Evolutionary conservation across 2,888 invertebrate species (phyloP), one percentile per base, ranked within the genome.

Genomic region (Diloba caeruleocephala): DNA sequence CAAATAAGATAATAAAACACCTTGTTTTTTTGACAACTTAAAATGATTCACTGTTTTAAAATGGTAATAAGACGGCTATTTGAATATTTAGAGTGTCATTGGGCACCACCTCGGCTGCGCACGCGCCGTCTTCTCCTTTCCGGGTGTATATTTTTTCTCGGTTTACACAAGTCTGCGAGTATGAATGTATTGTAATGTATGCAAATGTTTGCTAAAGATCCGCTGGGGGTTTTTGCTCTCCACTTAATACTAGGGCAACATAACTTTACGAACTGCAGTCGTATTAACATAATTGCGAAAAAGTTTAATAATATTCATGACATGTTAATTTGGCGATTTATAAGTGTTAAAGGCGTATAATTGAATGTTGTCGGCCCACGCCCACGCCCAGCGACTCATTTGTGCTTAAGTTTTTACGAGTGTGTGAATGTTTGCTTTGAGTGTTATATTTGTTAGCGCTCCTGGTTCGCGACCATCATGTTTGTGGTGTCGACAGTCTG

Each of bases 241-340:
- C 42, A 37, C 79, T 86, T 87, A 85, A 87, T 88, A 85, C 86
- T 88, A 89, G 90, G 88, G 89, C 86, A 84, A 78, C 65, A 73
- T 65, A 76, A 71, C 60, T 68, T 70, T 70, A 73, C 74, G 73
- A 77, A 74, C 80, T 79, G 77, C 74, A 72, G 71, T 67, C 65
- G 42, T 69, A 85, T 86, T 85, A 84, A 79, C 84, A 85, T 89
- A 87, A 88, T 87, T 84, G 84, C 81, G 85, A 88, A 89, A 89
- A 90, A 89, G 83, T 88, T 83, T 85, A 90, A 89, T 87, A 88
- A 87, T 90, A 90, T 91, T 91, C 89, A 91, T 90, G 90, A 89
- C 86, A 90, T 89, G 88, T 89, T 89, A 90, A 90, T 90, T 87
- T 80, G 78, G 82, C 74, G 81, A 85, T 86, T 82, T 84, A 81